Conservation (phyloP, 2,888 invertebrate species). For the Azorinus chamasolen region DNA sequence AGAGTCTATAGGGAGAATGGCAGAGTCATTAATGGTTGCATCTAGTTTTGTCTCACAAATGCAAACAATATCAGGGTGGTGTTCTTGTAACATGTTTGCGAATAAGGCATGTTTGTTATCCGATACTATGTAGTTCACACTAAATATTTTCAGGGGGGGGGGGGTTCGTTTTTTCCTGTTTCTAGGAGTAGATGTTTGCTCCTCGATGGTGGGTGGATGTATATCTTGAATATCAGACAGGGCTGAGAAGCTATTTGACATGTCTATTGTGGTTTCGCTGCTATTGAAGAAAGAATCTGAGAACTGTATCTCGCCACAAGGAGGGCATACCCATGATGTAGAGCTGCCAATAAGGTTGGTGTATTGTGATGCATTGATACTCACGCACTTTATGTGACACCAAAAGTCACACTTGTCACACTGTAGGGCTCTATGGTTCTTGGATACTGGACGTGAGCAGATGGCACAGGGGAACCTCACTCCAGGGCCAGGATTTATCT, state of each 20-base stretch:
- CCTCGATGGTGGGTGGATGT: not conserved
- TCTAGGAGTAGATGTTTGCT: too few relatives aligned
- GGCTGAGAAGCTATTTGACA: slow-evolving; percentile 19
- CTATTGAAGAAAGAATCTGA: slow-evolving; percentile 26
- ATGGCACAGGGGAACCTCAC: slow-evolving; percentile 6
- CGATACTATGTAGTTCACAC: slow-evolving; percentile 22
- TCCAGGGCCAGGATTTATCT: slow-evolving; percentile 15
- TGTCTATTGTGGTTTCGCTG: slow-evolving; percentile 2
- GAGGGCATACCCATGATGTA: slow-evolving; percentile 30
- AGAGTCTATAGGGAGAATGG: slow-evolving; percentile 13
- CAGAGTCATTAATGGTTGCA: slow-evolving; percentile 17
- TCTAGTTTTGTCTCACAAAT: slow-evolving; percentile 27
- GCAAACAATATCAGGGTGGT: slow-evolving; percentile 21
- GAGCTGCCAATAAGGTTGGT: slow-evolving; percentile 22
- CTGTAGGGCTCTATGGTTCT: slow-evolving; percentile 17
- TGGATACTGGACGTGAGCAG: slow-evolving; percentile 20
- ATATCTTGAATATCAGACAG: slow-evolving; percentile 22
- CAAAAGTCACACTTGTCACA: slow-evolving; percentile 36
- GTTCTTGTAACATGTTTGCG: slow-evolving; percentile 9
- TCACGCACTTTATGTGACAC: slow-evolving; percentile 35
- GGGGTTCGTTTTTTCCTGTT: too few relatives aligned
- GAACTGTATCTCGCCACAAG: slow-evolving; percentile 23
- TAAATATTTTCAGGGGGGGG: too few relatives aligned
- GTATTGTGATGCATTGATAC: slow-evolving; percentile 21
- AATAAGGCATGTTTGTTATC: slow-evolving; percentile 32